phyloP scores from a whole-genome alignment of 2,113 vertebrate species.

The Alexandromys fortis region DNA sequence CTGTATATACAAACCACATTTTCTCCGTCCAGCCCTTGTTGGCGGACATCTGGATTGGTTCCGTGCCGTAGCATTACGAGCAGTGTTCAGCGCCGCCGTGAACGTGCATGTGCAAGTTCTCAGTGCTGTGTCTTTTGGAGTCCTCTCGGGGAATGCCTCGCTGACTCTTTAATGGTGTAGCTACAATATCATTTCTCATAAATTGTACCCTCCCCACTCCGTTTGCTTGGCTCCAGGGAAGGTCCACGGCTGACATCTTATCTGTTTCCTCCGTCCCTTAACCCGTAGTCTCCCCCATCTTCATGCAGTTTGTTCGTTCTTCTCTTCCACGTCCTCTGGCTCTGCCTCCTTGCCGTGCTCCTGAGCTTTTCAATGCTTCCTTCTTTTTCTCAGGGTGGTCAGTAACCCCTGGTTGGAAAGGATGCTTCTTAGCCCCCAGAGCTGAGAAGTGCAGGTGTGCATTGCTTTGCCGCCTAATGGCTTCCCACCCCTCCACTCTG shows the following conservation, averaged over 20 bases:
- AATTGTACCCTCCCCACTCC: neutral
- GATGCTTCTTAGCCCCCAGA: neutral
- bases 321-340: neutral
- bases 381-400: neutral
- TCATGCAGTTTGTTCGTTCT: neutral
- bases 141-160: neutral
- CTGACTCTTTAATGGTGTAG: neutral
- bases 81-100: neutral
- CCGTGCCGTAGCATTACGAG: neutral
- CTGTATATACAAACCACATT: neutral
- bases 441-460: neutral
- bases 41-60: neutral
- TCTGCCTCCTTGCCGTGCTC: neutral
- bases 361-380: neutral
- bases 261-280: neutral
- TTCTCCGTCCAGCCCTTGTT: neutral
- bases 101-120: neutral
- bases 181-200: neutral
- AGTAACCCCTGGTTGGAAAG: neutral
- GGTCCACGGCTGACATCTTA: neutral
- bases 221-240: neutral
- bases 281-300: neutral
- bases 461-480: neutral
- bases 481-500: neutral
- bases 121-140: neutral